Evolutionary conservation across 2,888 invertebrate species (phyloP), one percentile per base, ranked within the genome.

Genomic region (Eueremaeus valkanovi): DNA sequence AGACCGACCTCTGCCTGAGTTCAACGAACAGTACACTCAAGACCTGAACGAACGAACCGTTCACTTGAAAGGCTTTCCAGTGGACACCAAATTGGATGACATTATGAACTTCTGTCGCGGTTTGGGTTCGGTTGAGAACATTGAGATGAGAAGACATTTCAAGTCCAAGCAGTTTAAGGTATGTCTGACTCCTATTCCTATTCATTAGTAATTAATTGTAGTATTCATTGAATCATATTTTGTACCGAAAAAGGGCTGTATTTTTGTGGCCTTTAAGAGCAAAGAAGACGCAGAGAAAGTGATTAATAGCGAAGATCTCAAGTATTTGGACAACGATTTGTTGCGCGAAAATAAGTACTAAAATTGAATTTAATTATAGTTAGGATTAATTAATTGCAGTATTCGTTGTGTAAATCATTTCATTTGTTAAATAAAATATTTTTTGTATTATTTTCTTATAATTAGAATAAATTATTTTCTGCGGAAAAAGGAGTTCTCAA

Each of bases 251-350:
- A 80, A 97, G 85, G 98, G 97, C 72, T 97, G 97, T 0, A 89
- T 95, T 72, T 96, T 95, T 83, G 89, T 90, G 13, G 90, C 92
- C 6, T 98, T 96, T 83, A 88, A 89, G 80, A 90, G 88, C 40
- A 86, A 88, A 74, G 95, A 94, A 74, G 88, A 89, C 82, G 92
- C 93, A 2, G 89, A 92, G 80, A 89, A 89, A 77, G 93, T 94
- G 82, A 83, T 93, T 49, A 88, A 88, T 27, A 84, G 86, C 27
- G 89, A 91, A 79, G 84, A 84, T 49, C 85, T 91, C 6, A 90
- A 91, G 81, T 92, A 88, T 80, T 86, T 88, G 73, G 88, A 89
- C 81, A 92, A 93, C 1, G 89, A 91, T 80, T 89, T 89, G 77
- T 68, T 79, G 36, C 77, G 77, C 51, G 78, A 80, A 58, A 77